These are phyloP conservation scores for Coranthus polyacanthus DNA, from an alignment of 2,797 vertebrate genomes.

Conservation along the genomic window DNA sequence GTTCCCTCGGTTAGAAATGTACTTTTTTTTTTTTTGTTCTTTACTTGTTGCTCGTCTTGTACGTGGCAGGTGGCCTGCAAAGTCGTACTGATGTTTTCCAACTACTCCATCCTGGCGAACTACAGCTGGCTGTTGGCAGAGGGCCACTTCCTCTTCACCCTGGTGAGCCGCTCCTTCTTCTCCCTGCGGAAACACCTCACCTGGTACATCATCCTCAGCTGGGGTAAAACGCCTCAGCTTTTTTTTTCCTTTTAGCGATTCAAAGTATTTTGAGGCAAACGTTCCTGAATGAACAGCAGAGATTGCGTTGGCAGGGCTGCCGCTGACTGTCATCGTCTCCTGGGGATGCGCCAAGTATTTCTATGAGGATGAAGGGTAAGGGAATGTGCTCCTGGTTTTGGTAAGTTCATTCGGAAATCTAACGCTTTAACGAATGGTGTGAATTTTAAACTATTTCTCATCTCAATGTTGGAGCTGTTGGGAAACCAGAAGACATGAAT, in stretches of 20 bases:
- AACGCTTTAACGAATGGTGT: neutral
- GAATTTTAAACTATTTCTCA: neutral
- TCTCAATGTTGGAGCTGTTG: slow-evolving; percentile 88
- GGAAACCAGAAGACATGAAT: slow-evolving; percentile 88
- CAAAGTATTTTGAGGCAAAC: too few relatives aligned
- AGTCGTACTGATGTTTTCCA: slow-evolving; percentile 90
- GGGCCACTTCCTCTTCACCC: slow-evolving; percentile 94
- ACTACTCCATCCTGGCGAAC: slow-evolving; percentile 96
- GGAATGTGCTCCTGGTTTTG: neutral
- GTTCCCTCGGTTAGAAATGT: neutral
- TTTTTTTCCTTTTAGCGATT: too few relatives aligned
- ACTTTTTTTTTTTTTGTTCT: neutral
- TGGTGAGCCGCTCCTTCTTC: slow-evolving; percentile 92
- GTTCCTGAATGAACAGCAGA: neutral
- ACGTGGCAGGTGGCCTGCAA: slow-evolving; percentile 89
- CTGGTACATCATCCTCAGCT: slow-evolving; percentile 91
- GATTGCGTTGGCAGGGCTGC: slow-evolving; percentile 82
- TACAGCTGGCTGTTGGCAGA: slow-evolving; percentile 96
- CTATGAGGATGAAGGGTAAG: slow-evolving; percentile 92
- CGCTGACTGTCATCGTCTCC: slow-evolving; percentile 83
- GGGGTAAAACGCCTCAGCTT: too few relatives aligned
- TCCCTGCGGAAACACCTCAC: slow-evolving; percentile 90
- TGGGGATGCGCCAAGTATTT: slow-evolving; percentile 91
- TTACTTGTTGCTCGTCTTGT: neutral
- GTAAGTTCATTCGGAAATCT: neutral